Base-by-base conservation (phyloP, 2,888 invertebrate genomes). In the Serrognathus titanus region DNA sequence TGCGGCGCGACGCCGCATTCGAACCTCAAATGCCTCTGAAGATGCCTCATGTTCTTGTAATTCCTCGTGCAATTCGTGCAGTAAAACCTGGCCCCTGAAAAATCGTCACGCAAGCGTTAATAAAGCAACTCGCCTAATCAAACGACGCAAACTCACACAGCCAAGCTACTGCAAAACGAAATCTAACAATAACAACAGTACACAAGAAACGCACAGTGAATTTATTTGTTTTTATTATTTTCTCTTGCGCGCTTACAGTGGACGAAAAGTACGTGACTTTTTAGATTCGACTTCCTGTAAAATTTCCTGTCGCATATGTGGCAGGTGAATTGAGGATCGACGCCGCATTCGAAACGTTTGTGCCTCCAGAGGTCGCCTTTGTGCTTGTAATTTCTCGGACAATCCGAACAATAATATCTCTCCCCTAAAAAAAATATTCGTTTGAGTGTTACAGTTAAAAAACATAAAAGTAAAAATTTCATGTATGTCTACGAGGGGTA, bases 331-430 rank as follows among this genome's bases (percentile, higher is more conserved):
- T 48, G 31, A 12, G 16, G 48, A n/a, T 48, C 48, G 12, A 36
- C 36, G 16, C 48, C 48, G 36, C 48, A 48, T 12, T 48, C 48
- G 36, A 24, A 48, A 9, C 12, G 9, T 9, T 24, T n/a, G 20
- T 48, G 48, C n/a, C 48, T 48, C 20, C 20, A 20, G 8, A 48
- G 36, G 3, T 12, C 31, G 9, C 36, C 31, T 10, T 48, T 48
- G 20, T 48, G 12, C 12, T 48, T 48, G 20, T 48, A 48, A 8
- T 12, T 20, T 51, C 35, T 51, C 24, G 16, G 24, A 38, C 51
- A 51, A 9, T 39, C 24, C 7, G 11, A 7, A 51, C 51, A 51
- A 11, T 24, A n/a, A 11, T 13, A 51, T 16, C 12, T 16, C 11
- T 16, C 16, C n/a, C 37, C 36, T 49, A 11, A 36, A 49, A n/a